phyloP scores from a whole-genome alignment of 2,888 invertebrate species.

The Hermaeophaga mercurialis region DNA sequence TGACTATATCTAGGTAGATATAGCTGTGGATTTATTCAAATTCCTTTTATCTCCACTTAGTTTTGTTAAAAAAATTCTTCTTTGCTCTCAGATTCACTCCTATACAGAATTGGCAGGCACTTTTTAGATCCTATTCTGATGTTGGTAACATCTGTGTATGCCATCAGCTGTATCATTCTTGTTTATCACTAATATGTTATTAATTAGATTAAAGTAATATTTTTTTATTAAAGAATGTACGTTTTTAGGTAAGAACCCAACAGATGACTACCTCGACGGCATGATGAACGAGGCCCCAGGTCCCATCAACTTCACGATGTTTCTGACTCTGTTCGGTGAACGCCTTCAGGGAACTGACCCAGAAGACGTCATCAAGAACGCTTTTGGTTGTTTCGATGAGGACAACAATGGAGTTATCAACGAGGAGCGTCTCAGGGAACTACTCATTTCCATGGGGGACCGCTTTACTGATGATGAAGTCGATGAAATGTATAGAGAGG shows the following conservation, averaged over 20 bases:
- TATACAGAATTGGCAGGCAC: no score
- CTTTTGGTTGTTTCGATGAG: constrained; percentile 99
- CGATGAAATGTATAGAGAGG: constrained; percentile 98
- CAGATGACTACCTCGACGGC: constrained; percentile 92
- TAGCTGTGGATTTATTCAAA: no score
- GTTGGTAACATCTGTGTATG: no score
- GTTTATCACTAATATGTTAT: neutral
- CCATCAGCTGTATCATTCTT: no score
- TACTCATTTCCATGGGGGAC: constrained; percentile 97
- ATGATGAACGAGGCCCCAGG: constrained; percentile 99
- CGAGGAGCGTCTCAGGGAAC: constrained; percentile 92
- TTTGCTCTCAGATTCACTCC: no score
- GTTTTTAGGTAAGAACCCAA: constrained; percentile 71
- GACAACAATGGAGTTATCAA: constrained; percentile 91
- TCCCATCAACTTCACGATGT: constrained; percentile 99
- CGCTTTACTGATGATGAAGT: constrained; percentile 97
- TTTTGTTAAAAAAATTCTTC: no score
- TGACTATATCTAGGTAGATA: no score
- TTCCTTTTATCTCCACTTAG: no score
- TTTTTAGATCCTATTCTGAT: no score
- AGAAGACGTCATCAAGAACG: constrained; percentile 98
- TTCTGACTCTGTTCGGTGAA: constrained; percentile 97
- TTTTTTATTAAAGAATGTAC: neutral
- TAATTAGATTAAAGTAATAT: neutral
- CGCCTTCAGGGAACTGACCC: constrained; percentile 98